These are phyloP conservation scores for Oopsacas minuta DNA, from an alignment of 37 sponge, comb jelly and placozoan genomes.

Conservation along the genomic window DNA sequence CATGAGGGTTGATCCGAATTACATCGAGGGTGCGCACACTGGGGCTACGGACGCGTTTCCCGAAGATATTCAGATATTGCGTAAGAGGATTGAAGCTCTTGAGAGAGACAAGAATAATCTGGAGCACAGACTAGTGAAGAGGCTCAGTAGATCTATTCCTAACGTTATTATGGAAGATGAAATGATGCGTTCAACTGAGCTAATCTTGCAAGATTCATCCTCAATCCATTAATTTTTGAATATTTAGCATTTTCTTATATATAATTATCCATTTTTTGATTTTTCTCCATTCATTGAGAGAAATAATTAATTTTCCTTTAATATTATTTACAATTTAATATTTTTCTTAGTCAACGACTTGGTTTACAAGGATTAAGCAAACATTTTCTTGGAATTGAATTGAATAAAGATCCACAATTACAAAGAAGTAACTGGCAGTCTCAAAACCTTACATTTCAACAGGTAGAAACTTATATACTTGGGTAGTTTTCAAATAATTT, in stretches of 20 bases:
- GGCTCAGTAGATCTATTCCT: neutral
- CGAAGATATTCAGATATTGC: neutral
- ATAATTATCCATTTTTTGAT: too few species aligned
- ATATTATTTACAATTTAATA: too few species aligned
- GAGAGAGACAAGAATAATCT: neutral
- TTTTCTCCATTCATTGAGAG: too few species aligned
- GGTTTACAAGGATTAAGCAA: conserved; percentile 7
- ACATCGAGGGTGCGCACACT: neutral
- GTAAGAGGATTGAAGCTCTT: neutral
- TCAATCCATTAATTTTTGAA: too few species aligned
- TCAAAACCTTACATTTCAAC: neutral
- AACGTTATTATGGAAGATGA: neutral
- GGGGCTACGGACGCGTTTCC: neutral
- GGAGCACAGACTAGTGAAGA: neutral
- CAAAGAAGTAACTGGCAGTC: conserved; percentile 3
- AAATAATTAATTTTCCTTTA: too few species aligned
- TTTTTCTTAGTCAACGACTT: neutral
- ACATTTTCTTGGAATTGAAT: neutral
- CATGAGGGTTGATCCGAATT: neutral
- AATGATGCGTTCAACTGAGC: too few species aligned
- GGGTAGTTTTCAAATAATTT: too few species aligned
- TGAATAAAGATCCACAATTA: neutral
- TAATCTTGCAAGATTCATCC: too few species aligned
- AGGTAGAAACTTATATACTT: too few species aligned
- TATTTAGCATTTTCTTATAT: too few species aligned